Conservation (phyloP, 2,888 invertebrate species). For the Prenolepis imparis region DNA sequence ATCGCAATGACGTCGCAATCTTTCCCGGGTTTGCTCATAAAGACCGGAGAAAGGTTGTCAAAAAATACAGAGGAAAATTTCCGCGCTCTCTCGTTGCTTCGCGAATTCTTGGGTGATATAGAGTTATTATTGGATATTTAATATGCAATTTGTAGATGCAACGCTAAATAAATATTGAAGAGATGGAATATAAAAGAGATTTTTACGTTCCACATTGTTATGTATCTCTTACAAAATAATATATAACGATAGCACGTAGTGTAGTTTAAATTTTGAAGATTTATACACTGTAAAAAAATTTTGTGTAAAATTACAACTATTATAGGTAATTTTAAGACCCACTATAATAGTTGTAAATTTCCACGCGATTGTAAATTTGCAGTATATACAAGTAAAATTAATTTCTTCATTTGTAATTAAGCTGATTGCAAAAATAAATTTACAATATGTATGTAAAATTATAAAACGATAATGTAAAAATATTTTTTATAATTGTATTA, state of each 20-base stretch:
- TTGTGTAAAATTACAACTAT: too few species aligned
- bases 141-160: constrained; percentile 30
- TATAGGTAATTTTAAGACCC: too few species aligned
- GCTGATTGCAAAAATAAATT: too few species aligned
- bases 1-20: constrained; percentile 50
- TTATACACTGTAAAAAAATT: too few species aligned
- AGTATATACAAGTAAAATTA: too few species aligned
- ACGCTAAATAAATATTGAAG: constrained; percentile 13
- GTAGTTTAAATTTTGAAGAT: constrained; percentile 14
- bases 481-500: too few species aligned
- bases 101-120: constrained; percentile 21
- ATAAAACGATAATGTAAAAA: too few species aligned
- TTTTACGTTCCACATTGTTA: neutral
- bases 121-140: constrained; percentile 19
- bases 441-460: too few species aligned
- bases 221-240: constrained; percentile 9
- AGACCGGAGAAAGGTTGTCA: neutral
- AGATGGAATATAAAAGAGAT: constrained; percentile 12
- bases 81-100: neutral
- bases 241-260: constrained; percentile 14
- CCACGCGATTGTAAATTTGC: too few species aligned
- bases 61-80: constrained; percentile 28
- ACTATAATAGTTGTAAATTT: too few species aligned
- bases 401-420: too few species aligned
- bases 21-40: constrained; percentile 40